phyloP scores from a whole-genome alignment of 1,140 invertebrate species.

The Aphelenchoides avenae region DNA sequence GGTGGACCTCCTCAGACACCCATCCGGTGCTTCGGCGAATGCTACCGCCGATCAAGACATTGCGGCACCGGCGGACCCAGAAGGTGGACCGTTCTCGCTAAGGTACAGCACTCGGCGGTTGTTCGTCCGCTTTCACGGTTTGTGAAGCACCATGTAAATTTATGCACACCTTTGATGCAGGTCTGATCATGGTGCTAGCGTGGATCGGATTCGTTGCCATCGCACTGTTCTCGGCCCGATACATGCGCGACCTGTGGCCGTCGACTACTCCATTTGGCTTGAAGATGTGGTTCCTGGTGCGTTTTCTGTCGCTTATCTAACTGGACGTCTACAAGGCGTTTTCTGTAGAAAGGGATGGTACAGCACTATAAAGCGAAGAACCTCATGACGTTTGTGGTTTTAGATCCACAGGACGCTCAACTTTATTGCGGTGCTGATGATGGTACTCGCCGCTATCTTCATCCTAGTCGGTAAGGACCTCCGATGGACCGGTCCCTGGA shows the following conservation, averaged over 20 bases:
- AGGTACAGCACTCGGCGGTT: no score
- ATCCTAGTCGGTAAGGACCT: conserved; percentile 20
- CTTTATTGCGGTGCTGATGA: conserved; percentile 18
- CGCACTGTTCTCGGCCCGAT: conserved; percentile 9
- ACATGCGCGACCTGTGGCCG: conserved; percentile 14
- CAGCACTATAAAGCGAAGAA: neutral
- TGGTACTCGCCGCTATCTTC: conserved; percentile 6
- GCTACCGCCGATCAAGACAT: no score
- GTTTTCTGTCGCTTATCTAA: neutral
- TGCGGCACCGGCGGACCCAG: no score
- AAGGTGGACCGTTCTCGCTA: no score
- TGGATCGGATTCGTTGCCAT: conserved; percentile 15
- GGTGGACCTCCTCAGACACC: no score
- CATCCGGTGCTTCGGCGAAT: no score
- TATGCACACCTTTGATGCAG: neutral
- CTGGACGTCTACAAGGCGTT: conserved; percentile 4
- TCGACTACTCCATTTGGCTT: conserved; percentile 13
- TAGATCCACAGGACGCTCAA: conserved; percentile 23
- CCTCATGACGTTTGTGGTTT: conserved; percentile 13
- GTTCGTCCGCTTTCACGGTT: no score
- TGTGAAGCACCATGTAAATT: neutral
- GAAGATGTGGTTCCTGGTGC: conserved; percentile 23
- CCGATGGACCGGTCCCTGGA: conserved; percentile 15
- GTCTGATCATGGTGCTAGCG: conserved; percentile 16
- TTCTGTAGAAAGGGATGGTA: neutral